A percentile compares a stretch with the other conserved stretches of the same genome.
phyloP scores from a whole-genome alignment of 2,888 invertebrate genomes.

The Micoletzkya japonica region DNA sequence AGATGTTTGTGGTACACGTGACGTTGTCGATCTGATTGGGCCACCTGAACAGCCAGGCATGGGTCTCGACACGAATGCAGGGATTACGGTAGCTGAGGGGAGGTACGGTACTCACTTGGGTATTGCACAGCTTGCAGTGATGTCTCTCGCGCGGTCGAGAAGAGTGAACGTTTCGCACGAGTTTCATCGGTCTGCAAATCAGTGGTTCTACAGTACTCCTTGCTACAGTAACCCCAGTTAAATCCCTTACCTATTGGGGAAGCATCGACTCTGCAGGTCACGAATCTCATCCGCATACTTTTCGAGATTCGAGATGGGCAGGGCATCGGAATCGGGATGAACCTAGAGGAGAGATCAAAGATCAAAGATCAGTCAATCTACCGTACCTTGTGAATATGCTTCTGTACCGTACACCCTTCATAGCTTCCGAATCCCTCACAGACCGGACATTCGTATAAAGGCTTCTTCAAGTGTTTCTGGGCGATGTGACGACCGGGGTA shows the following conservation, averaged over 20 bases:
- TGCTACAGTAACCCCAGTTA: neutral
- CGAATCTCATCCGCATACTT: constrained; percentile 46
- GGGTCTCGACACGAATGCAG: neutral
- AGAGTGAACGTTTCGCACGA: constrained; percentile 35
- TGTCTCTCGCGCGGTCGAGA: constrained; percentile 45
- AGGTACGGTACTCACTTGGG: constrained; percentile 27
- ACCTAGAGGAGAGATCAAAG: constrained; percentile 24
- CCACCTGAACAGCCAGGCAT: too few relatives aligned
- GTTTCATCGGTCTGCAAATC: constrained; percentile 46
- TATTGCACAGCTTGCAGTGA: constrained; percentile 39
- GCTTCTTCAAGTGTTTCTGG: constrained; percentile 47
- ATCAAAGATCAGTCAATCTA: neutral
- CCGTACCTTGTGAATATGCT: constrained; percentile 38
- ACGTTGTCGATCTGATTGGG: constrained; percentile 52
- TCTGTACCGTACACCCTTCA: constrained; percentile 46
- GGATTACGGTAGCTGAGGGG: neutral
- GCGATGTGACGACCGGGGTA: constrained; percentile 50
- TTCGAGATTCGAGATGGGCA: constrained; percentile 45
- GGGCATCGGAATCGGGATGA: constrained; percentile 34
- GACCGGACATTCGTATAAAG: constrained; percentile 51
- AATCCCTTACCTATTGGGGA: constrained; percentile 41
- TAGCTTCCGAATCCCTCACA: constrained; percentile 51
- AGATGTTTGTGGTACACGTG: constrained; percentile 50
- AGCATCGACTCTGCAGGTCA: constrained; percentile 45
- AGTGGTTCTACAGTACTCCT: neutral